Evolutionary conservation across 2,113 vertebrate species (phyloP).

Genomic region (Mustela nigripes): DNA sequence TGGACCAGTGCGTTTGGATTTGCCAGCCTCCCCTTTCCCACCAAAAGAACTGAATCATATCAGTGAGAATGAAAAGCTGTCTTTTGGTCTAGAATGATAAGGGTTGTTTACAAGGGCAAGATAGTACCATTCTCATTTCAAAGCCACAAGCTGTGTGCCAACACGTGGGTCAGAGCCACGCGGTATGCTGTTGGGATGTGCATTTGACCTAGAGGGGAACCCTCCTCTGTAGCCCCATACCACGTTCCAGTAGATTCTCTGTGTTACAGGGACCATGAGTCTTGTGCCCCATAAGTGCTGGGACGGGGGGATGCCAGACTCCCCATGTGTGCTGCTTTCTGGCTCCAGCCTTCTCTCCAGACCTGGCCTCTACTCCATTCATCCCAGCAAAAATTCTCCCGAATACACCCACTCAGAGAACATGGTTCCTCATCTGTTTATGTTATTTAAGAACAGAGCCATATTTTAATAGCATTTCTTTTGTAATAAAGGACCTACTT

Average conservation of each 20-base stretch:
- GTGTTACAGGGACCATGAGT: neutral
- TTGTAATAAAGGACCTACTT: neutral
- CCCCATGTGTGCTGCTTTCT: neutral
- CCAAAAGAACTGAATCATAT: neutral
- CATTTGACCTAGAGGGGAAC: neutral
- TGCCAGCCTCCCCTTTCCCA: neutral
- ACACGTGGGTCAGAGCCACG: neutral
- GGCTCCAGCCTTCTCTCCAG: neutral
- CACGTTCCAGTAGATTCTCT: rapidly evolving
- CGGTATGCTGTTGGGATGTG: neutral
- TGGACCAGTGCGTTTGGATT: neutral
- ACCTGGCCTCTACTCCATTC: neutral
- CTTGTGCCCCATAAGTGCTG: neutral
- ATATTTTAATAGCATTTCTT: neutral
- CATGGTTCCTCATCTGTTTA: neutral
- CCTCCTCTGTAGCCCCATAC: neutral
- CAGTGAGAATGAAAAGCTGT: neutral
- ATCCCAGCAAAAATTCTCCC: neutral
- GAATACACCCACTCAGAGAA: neutral
- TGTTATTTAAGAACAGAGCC: neutral
- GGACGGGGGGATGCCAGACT: neutral
- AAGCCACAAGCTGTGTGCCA: neutral
- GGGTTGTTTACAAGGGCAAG: neutral
- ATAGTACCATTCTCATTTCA: neutral
- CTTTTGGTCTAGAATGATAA: neutral